These are phyloP conservation scores for Osmoderma eremita DNA, from an alignment of 2,888 invertebrate species.

Conservation along the genomic window DNA sequence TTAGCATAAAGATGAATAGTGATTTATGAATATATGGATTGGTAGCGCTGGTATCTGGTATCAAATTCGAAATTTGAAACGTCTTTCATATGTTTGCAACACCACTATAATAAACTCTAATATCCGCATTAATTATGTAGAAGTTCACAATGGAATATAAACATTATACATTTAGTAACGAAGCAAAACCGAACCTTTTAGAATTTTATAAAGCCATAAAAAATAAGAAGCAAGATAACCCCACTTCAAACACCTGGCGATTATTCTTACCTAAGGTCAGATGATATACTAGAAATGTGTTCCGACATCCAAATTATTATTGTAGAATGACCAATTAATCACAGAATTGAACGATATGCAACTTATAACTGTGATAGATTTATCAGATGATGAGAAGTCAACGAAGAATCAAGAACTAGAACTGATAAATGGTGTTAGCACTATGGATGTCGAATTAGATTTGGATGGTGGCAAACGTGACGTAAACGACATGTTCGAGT, in stretches of 20 bases:
- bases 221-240: neutral
- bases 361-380: conserved; percentile 2
- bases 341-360: neutral
- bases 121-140: too few species aligned
- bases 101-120: too few species aligned
- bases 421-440: neutral
- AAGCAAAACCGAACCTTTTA: neutral
- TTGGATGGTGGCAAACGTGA: too few species aligned
- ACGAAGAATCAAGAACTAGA: too few species aligned
- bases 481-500: neutral
- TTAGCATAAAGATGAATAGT: too few species aligned
- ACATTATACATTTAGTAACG: conserved; percentile 29
- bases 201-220: conserved; percentile 22
- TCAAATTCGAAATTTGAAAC: too few species aligned
- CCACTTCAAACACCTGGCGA: conserved; percentile 4
- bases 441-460: neutral
- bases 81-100: too few species aligned
- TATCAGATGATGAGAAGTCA: conserved; percentile 5
- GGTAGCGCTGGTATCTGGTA: too few species aligned
- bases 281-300: neutral
- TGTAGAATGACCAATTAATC: conserved; percentile 15
- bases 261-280: conserved; percentile 14
- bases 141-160: conserved; percentile 25
- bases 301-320: neutral
- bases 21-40: too few species aligned